Conservation (phyloP, 1,140 invertebrate genomes). For the Metopolophium dirhodum region DNA sequence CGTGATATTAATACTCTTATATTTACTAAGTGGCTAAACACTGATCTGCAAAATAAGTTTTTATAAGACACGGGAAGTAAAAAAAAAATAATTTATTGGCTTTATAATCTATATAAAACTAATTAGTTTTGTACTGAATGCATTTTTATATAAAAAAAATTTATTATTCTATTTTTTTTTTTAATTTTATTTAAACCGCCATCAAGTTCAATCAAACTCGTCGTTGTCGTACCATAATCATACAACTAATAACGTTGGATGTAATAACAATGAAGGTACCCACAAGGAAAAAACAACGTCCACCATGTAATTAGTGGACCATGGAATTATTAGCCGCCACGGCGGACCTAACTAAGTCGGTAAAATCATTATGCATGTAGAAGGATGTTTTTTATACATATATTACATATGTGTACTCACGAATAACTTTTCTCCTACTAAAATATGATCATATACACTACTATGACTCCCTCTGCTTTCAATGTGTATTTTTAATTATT, state of each 20-base stretch:
- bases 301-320: slow-evolving; percentile 50
- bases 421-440: slow-evolving; percentile 21
- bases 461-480: neutral
- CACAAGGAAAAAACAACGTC: slow-evolving; percentile 31
- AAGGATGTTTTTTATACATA: slow-evolving; percentile 8
- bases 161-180: slow-evolving; percentile 3
- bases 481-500: slow-evolving; percentile 52
- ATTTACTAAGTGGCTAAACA: neutral
- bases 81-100: neutral
- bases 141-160: neutral
- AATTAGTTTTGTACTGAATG: neutral
- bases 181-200: slow-evolving; percentile 24
- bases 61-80: neutral
- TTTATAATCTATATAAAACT: slow-evolving; percentile 21
- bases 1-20: neutral
- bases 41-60: neutral
- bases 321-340: slow-evolving; percentile 37
- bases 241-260: slow-evolving; percentile 31
- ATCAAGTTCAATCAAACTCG: slow-evolving; percentile 26
- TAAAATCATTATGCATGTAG: slow-evolving; percentile 48
- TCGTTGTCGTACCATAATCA: slow-evolving; percentile 32
- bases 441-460: neutral
- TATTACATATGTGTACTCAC: neutral
- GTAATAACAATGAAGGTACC: slow-evolving; percentile 39
- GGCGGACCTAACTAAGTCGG: neutral